Evolutionary conservation across 2,888 invertebrate species (phyloP).

Genomic region (Arrhopalites spinosus): DNA sequence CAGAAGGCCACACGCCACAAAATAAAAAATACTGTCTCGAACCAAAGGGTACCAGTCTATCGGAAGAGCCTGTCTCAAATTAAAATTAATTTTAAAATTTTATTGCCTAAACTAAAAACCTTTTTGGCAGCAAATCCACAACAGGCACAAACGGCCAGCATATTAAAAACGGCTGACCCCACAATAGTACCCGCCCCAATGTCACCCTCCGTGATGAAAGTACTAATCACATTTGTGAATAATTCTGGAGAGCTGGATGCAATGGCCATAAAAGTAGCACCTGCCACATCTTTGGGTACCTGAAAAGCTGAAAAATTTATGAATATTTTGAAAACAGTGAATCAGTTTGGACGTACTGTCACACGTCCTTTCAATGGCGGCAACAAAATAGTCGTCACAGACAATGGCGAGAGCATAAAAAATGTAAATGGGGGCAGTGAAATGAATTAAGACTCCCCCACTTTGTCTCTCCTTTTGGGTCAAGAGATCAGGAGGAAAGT

Average conservation of each 20-base stretch:
- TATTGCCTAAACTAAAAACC: too few relatives aligned
- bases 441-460: constrained; percentile 80
- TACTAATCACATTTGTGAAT: constrained; percentile 63
- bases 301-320: constrained; percentile 50
- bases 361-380: constrained; percentile 86
- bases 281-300: constrained; percentile 65
- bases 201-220: constrained; percentile 79
- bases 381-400: constrained; percentile 93
- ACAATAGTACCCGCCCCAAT: constrained; percentile 71
- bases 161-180: constrained; percentile 83
- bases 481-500: constrained; percentile 83
- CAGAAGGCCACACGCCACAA: constrained; percentile 58
- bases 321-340: too few relatives aligned
- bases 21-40: constrained; percentile 59
- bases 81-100: too few relatives aligned
- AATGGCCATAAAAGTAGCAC: constrained; percentile 95
- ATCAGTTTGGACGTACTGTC: too few relatives aligned
- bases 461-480: constrained; percentile 74
- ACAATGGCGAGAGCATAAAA: constrained; percentile 82
- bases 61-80: constrained; percentile 70
- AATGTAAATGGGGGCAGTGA: constrained; percentile 76
- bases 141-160: constrained; percentile 80
- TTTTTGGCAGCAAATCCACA: constrained; percentile 75
- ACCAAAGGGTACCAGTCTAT: constrained; percentile 82
- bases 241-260: constrained; percentile 68